These are phyloP conservation scores for Recurvirostra avosetta DNA, from an alignment of 2,113 vertebrate species.

Conservation along the genomic window DNA sequence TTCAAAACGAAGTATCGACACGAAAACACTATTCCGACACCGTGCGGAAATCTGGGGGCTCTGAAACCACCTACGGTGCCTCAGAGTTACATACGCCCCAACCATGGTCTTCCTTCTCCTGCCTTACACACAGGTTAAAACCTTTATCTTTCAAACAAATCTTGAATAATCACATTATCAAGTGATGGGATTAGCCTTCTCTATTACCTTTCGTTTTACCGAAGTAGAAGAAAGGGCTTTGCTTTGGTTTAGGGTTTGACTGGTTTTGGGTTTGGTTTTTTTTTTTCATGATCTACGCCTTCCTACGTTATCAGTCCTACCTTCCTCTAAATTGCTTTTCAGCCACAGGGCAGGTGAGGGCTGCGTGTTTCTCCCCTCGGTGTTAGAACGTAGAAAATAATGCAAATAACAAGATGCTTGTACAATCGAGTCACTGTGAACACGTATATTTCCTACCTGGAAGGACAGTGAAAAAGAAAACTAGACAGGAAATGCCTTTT, in stretches of 20 bases:
- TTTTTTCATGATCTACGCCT: background rate
- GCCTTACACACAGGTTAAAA: background rate
- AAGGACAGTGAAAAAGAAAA: background rate
- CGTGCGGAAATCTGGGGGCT: background rate
- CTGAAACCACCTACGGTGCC: background rate
- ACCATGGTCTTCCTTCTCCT: background rate
- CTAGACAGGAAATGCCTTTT: background rate
- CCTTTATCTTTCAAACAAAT: background rate
- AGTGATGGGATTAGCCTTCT: background rate
- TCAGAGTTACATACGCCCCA: background rate
- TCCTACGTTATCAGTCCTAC: background rate
- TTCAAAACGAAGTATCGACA: background rate
- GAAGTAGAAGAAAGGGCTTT: background rate
- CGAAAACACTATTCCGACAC: accelerated
- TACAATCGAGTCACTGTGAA: background rate
- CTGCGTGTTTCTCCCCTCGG: background rate
- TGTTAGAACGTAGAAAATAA: background rate
- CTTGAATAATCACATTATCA: background rate
- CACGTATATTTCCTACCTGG: background rate
- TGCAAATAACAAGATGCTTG: background rate
- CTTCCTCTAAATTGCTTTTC: background rate
- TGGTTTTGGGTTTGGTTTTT: too few species aligned
- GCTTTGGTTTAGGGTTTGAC: background rate
- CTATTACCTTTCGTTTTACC: background rate
- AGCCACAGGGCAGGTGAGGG: background rate